Evolutionary conservation across 1,140 invertebrate genomes (phyloP), one percentile per base, ranked within the genome.

Genomic region (Eriocheir sinensis): DNA sequence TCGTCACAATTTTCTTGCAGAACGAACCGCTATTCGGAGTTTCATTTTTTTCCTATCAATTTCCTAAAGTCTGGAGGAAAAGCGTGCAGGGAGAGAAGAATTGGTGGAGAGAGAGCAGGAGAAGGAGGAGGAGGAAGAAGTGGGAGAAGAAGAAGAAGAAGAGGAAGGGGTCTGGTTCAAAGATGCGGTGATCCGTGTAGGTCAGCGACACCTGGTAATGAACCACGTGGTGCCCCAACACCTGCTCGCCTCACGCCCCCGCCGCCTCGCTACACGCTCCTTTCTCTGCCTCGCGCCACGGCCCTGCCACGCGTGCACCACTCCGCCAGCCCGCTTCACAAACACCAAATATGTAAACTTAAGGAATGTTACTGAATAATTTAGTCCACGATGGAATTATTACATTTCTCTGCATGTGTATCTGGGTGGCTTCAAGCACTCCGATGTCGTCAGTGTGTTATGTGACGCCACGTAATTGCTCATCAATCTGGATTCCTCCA

Each of bases 221-320:
- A 83, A 41, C 91, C 91, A 93, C 91, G 91, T 93, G 91, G 80
- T 93, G 60, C 80, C 91, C 36, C 60, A 86, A 93, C 91, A 93
- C 91, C 91, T 92, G 91, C 91, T 81, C 91, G 17, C 1, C 91
- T 86, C 80, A 85, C 91, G 41, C 27, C 41, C 17, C 38, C 9
- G 38, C 1, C 40, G 3, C 41, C 79, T 53, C 38, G 27, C 36
- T 80, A 80, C 53, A 8, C 8, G 2, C 44, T 15, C 44, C 44
- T 15, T 48, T 48, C 44, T 48, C 44, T 15, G 4, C 44, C 44
- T 15, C 44, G 4, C 44, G 4, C 44, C 44, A 48, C 44, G 4
- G 4, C 44, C 4, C 44, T 15, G 44, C 44, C 44, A 8, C 15
- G 44, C 44, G 4, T 8, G 4, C 15, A 48, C 44, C 44, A 48